phyloP scores from a whole-genome alignment of 2,888 invertebrate genomes.

The Chalcis sispes region DNA sequence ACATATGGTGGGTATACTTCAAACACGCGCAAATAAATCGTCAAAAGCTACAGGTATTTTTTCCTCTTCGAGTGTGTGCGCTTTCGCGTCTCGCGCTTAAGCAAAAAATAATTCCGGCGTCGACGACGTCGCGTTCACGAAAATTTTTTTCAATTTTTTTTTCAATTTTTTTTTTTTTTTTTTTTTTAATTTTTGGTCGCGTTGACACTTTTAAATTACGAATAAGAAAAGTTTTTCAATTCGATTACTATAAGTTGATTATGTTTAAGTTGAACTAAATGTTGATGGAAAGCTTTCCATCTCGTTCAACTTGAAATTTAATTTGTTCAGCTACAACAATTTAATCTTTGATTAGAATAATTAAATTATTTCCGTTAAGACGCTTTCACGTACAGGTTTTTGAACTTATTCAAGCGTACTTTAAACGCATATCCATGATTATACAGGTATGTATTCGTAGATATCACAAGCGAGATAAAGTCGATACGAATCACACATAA shows the following conservation, averaged over 20 bases:
- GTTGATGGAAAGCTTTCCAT: background rate
- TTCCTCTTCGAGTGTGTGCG: too few species aligned
- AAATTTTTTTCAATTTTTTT: too few species aligned
- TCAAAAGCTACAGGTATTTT: too few species aligned
- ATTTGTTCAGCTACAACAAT: conserved; percentile 28
- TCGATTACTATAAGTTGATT: conserved; percentile 23
- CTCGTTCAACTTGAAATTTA: conserved; percentile 18
- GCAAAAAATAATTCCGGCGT: too few species aligned
- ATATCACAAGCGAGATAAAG: background rate
- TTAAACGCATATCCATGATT: background rate
- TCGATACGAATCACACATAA: too few species aligned
- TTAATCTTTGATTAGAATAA: conserved; percentile 28
- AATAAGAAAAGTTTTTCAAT: conserved; percentile 15
- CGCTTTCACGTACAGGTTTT: too few species aligned
- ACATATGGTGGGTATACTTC: too few species aligned
- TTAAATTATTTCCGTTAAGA: too few species aligned
- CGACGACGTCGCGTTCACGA: too few species aligned
- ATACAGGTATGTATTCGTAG: background rate
- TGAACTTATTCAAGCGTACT: background rate
- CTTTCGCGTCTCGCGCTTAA: too few species aligned
- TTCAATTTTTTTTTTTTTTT: background rate
- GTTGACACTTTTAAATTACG: too few species aligned
- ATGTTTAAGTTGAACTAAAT: conserved; percentile 17
- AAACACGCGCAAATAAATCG: too few species aligned
- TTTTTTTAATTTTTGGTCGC: background rate